Conservation (phyloP, 2,113 vertebrate genomes). For the Seriola rivoliana region DNA sequence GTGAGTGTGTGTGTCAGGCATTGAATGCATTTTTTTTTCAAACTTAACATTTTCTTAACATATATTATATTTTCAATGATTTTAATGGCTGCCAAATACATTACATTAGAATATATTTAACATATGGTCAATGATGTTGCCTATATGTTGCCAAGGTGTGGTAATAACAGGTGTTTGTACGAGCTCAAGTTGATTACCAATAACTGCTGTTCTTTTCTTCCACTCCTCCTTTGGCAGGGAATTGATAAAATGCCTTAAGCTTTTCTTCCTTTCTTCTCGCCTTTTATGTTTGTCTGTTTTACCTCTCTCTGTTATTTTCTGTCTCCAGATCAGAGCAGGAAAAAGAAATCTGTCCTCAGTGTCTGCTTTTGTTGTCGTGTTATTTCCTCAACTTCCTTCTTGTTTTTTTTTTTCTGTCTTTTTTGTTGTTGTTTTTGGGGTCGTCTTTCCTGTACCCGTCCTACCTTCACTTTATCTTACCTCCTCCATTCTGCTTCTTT, state of each 20-base stretch:
- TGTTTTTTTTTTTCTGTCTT: not conserved
- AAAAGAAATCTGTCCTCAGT: not conserved
- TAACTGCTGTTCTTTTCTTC: not conserved
- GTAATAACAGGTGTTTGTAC: too few species aligned
- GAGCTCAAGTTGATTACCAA: too few species aligned
- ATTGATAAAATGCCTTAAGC: not conserved
- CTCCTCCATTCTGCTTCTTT: too few species aligned
- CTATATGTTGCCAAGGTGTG: too few species aligned
- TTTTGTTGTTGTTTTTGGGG: too few species aligned
- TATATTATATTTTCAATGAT: too few species aligned
- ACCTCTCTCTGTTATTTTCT: not conserved
- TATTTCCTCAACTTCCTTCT: not conserved
- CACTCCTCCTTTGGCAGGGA: not conserved
- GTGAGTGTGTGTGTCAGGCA: too few species aligned
- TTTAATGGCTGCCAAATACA: too few species aligned
- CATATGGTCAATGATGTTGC: too few species aligned
- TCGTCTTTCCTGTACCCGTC: not conserved
- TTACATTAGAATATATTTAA: too few species aligned
- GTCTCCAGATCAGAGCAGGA: not conserved
- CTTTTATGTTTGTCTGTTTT: not conserved
- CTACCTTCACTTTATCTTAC: not conserved
- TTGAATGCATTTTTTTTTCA: too few species aligned
- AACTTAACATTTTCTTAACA: too few species aligned
- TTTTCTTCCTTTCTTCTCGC: not conserved
- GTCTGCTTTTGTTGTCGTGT: not conserved